Percentiles rank a stretch among this genome's conserved stretches.
phyloP scores from a whole-genome alignment of 2,113 vertebrate genomes.

The Ondatra zibethicus region DNA sequence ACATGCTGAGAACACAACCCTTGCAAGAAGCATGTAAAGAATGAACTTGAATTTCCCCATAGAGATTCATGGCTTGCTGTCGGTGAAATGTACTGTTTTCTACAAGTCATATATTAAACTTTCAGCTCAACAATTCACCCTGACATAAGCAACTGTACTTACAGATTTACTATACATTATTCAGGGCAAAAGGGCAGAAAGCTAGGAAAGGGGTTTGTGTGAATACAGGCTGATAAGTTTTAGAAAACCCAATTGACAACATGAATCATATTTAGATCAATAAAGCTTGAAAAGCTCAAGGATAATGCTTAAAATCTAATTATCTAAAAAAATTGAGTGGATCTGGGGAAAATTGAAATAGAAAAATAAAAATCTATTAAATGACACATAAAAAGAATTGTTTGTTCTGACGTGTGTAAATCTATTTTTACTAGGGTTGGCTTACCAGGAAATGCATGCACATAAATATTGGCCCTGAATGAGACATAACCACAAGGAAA shows the following conservation, averaged over 20 bases:
- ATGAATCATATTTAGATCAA: constrained; percentile 70
- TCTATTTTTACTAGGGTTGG: constrained; percentile 32
- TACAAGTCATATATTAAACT: constrained; percentile 65
- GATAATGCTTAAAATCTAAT: constrained; percentile 66
- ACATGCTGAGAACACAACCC: not conserved
- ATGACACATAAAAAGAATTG: constrained; percentile 23
- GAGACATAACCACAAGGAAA: constrained; percentile 41
- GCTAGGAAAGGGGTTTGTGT: constrained; percentile 58
- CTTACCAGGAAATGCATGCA: not conserved
- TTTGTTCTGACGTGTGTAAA: constrained; percentile 61
- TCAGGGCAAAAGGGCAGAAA: constrained; percentile 64
- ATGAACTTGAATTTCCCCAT: constrained; percentile 40
- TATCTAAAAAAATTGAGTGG: constrained; percentile 44
- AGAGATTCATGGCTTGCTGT: constrained; percentile 64
- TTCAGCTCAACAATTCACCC: constrained; percentile 74
- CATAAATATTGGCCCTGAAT: constrained; percentile 29
- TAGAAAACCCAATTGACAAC: constrained; percentile 43
- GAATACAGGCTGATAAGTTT: constrained; percentile 45
- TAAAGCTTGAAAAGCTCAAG: constrained; percentile 59
- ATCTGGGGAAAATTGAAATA: constrained; percentile 59
- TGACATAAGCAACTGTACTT: constrained; percentile 70
- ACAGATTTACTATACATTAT: constrained; percentile 69
- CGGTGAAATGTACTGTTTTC: constrained; percentile 68
- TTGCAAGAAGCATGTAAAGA: constrained; percentile 53
- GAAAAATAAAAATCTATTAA: constrained; percentile 72